These are phyloP conservation scores for Dichetophora obliterata DNA, from an alignment of 2,888 invertebrate genomes.

Conservation along the genomic window DNA sequence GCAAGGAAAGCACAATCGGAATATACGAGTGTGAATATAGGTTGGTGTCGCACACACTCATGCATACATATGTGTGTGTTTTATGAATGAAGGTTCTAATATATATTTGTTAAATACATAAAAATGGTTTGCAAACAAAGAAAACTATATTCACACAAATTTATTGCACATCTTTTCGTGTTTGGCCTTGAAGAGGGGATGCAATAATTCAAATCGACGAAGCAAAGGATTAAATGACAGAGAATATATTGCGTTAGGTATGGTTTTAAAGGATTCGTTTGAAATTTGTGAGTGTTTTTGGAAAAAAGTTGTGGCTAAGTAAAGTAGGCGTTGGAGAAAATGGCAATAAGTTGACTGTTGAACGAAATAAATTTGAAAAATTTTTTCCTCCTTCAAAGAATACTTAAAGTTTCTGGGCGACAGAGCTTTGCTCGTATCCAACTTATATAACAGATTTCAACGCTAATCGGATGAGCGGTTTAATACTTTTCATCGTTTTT, in stretches of 20 bases:
- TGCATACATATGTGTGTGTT: not conserved
- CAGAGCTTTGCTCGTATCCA: too few species aligned
- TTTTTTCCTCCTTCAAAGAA: not conserved
- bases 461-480: too few species aligned
- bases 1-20: conserved; percentile 19
- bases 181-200: not conserved
- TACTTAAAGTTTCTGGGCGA: too few species aligned
- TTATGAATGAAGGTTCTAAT: not conserved
- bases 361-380: not conserved
- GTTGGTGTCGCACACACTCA: not conserved
- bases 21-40: not conserved
- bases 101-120: not conserved
- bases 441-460: too few species aligned
- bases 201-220: not conserved
- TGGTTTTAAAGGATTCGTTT: not conserved
- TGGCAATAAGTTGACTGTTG: not conserved
- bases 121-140: conserved; percentile 22
- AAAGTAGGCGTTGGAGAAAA: too few species aligned
- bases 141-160: conserved; percentile 18
- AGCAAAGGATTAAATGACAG: not conserved
- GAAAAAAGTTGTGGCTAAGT: too few species aligned
- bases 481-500: too few species aligned
- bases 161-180: conserved; percentile 14
- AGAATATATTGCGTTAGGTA: not conserved
- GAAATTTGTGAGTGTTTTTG: conserved; percentile 22